Percentiles rank a stretch among this genome's conserved stretches.
phyloP scores from a whole-genome alignment of 1,140 invertebrate genomes.

The Sminthurides bifidus region DNA sequence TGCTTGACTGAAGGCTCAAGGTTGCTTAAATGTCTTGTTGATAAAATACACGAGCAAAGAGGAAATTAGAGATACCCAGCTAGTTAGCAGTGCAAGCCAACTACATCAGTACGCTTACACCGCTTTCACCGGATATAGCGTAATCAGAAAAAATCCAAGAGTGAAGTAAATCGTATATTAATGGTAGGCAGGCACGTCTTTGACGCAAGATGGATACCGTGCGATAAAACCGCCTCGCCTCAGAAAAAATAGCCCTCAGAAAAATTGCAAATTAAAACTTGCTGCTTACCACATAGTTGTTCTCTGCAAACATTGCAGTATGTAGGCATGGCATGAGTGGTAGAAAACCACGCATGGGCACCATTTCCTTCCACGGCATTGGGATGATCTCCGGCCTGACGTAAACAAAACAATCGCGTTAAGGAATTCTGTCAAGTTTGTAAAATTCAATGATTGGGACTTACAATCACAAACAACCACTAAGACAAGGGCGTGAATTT shows the following conservation, averaged over 20 bases:
- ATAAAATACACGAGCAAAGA: not conserved
- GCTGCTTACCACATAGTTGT: slow-evolving; percentile 56
- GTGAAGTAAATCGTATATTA: not conserved
- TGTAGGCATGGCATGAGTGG: slow-evolving; percentile 83
- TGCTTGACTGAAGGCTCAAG: no score
- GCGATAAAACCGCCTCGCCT: no score
- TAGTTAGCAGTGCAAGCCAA: no score
- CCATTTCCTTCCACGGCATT: slow-evolving; percentile 74
- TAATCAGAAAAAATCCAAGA: no score
- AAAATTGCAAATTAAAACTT: no score
- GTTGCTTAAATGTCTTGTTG: no score
- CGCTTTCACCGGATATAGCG: no score
- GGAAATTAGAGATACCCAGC: not conserved
- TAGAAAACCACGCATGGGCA: slow-evolving; percentile 84
- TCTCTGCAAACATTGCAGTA: slow-evolving; percentile 94
- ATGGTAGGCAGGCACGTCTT: no score
- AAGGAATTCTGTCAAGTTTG: not conserved
- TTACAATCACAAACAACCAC: not conserved
- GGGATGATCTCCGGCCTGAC: slow-evolving; percentile 44
- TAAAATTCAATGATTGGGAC: not conserved
- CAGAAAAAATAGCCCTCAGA: not conserved
- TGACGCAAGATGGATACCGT: no score
- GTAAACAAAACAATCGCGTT: not conserved
- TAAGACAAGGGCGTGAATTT: not conserved
- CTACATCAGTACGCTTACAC: no score